These are phyloP conservation scores for Moxostoma hubbsi DNA, from an alignment of 2,797 vertebrate species.

Conservation along the genomic window DNA sequence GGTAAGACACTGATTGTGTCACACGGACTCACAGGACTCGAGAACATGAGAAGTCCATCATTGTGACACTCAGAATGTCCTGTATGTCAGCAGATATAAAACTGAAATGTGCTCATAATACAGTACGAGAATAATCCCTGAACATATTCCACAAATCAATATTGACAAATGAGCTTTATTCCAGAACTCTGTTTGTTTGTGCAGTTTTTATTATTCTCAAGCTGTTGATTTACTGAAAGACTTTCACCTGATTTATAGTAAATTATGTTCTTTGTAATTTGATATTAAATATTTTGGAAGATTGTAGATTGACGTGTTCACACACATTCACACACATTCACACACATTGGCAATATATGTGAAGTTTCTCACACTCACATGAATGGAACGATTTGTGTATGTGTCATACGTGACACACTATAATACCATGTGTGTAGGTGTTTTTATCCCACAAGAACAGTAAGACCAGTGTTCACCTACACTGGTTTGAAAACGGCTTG, in stretches of 20 bases:
- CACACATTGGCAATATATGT: too few relatives aligned
- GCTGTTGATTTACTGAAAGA: background rate
- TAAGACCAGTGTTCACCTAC: too few relatives aligned
- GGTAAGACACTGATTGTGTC: too few relatives aligned
- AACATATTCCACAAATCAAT: background rate
- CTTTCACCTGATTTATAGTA: background rate
- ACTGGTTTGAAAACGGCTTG: too few relatives aligned
- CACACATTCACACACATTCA: too few relatives aligned
- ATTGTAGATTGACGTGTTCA: background rate
- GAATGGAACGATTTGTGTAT: background rate
- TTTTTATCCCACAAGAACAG: too few relatives aligned
- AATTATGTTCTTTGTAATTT: background rate
- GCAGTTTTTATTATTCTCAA: background rate
- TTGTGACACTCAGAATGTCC: background rate
- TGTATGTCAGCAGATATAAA: too few relatives aligned
- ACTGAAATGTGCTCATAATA: too few relatives aligned
- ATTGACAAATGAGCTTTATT: too few relatives aligned
- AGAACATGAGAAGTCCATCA: background rate
- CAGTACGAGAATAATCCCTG: background rate
- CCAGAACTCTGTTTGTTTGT: too few relatives aligned
- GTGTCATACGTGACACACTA: background rate
- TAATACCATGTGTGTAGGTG: too few relatives aligned
- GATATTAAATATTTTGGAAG: conserved; percentile 21
- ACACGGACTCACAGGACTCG: background rate
- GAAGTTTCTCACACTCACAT: background rate